phyloP scores from a whole-genome alignment of 2,113 vertebrate species.

The Poicephalus meyeri region DNA sequence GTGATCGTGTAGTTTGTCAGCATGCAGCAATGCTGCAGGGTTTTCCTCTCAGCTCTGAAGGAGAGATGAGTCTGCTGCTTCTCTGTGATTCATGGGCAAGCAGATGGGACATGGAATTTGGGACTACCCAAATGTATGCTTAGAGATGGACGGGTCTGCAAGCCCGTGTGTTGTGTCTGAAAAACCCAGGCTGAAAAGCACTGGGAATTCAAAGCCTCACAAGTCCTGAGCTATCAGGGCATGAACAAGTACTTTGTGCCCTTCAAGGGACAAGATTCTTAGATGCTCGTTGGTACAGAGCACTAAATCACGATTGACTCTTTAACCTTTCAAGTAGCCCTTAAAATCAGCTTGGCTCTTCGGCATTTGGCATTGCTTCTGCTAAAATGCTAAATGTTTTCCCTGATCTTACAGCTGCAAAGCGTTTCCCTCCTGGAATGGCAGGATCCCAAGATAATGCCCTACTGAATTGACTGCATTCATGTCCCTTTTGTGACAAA shows the following conservation, averaged over 20 bases:
- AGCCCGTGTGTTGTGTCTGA: not conserved
- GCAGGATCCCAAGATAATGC: not conserved
- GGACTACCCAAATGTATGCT: not conserved
- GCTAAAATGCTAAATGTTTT: not conserved
- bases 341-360: not conserved
- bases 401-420: not conserved
- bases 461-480: rapidly evolving
- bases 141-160: not conserved
- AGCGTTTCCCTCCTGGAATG: not conserved
- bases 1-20: not conserved
- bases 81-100: not conserved
- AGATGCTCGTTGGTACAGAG: not conserved
- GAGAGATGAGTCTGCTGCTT: not conserved
- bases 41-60: constrained; percentile 1
- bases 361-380: not conserved
- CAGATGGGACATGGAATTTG: not conserved
- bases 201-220: not conserved
- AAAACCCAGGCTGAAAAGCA: not conserved
- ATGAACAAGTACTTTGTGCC: not conserved
- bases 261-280: not conserved
- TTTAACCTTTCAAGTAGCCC: not conserved
- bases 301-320: not conserved
- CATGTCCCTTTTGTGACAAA: not conserved
- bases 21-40: not conserved
- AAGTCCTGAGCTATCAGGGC: not conserved